Evolutionary conservation across 2,888 invertebrate genomes (phyloP), one percentile per base, ranked within the genome.

Genomic region (Acheta domesticus): DNA sequence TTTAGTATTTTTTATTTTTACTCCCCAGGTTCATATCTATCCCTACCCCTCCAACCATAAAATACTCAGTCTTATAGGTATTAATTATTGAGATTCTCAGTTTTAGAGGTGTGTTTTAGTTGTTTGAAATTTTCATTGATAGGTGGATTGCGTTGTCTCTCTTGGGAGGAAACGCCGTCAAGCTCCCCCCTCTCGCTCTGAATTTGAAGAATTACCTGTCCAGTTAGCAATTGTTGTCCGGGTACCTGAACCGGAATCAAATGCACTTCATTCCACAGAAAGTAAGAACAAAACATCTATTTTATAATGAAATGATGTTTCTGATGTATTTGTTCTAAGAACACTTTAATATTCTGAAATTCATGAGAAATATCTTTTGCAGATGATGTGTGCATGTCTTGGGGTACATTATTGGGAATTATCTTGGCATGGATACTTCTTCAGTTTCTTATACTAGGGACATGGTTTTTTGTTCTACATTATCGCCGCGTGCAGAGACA

Each of bases 71-170:
- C 2, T 23, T 23, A 23, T 2, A 23, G 4, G 23, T 23, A 23
- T 23, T 23, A 23, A 23, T 23, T 23, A 23, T 23, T 23, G 23
- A 23, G 23, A 23, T 23, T 23, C 23, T 23, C 23, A 23, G 23
- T 23, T 23, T 23, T 23, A 23, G 23, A 23, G 23, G 23, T 23
- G 1, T 36, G 36, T 8, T 8, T 36, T 8, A 36, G 36, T 1
- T 36, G 5, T 36, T 36, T 36, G 36, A 36, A 36, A 36, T 36
- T 36, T 36, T 36, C 36, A 12, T n/a, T 75, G 62, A 48, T 80
- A 87, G 87, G 83, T 85, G 12, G 87, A 88, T 82, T 90, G 85
- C 48, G 83, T 85, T 73, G 81, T 82, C 48, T 87, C 87, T 0
- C 84, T 84, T 82, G 87, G 87, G 14, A 62, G n/a, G 62, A 62